Evolutionary conservation across 2,888 invertebrate species (phyloP), one percentile per base, ranked within the genome.

Genomic region (Sesamia inferens): DNA sequence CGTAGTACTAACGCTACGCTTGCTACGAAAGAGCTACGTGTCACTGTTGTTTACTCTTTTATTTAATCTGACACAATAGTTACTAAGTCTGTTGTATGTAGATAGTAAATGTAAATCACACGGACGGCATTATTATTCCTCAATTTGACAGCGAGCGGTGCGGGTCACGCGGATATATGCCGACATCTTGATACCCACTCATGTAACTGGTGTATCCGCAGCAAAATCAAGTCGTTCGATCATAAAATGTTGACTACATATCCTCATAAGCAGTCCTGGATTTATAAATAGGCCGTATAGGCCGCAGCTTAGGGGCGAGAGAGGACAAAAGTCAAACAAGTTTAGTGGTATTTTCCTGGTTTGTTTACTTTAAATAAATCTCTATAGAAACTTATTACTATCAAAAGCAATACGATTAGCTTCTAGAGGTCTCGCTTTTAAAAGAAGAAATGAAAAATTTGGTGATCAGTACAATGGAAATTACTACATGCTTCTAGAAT

Each of bases 101-200:
- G 55, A 55, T 44, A 61, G 63, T 63, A 44, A 69, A 71, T 57
- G 71, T 74, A 74, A 69, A 63, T 68, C 62, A 81, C 62, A 58
- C 31, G 61, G 44, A 62, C 51, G 66, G 64, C n/a, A n/a, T n/a
- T 64, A 71, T 71, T 68, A 74, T 69, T 74, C 42, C 64, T 81
- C 68, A 67, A 63, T 71, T 68, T 61, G 14, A n/a, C 54, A 66
- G 68, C 58, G 61, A 68, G 77, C 54, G 24, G 8, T 2, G 55
- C 47, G 61, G 78, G 74, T 74, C 65, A 61, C 68, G 22, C 47
- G 76, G 61, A 73, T 68, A 31, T 48, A 11, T 42, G 39, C 51
- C 74, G 71, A 78, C 68, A 57, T 64, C 4, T 57, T 39, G 57
- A 48, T 65, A 73, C 48, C 62, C 39, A 68, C 51, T 61, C 48